phyloP scores from a whole-genome alignment of 2,113 vertebrate species.

The Nibea coibor region DNA sequence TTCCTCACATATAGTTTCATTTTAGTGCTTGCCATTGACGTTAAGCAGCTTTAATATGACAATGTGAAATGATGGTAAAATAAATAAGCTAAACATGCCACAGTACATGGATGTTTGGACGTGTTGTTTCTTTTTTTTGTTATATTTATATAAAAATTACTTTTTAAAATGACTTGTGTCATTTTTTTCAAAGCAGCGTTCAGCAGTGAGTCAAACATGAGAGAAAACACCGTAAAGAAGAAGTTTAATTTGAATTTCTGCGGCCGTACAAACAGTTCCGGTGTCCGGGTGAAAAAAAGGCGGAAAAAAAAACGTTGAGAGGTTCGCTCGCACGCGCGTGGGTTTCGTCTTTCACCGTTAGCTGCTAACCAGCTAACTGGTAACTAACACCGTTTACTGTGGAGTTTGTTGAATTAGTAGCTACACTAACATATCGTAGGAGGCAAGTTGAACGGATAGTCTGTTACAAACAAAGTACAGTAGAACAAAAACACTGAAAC shows the following conservation, averaged over 20 bases:
- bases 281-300: background rate
- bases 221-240: too few species aligned
- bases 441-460: too few species aligned
- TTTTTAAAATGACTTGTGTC: background rate
- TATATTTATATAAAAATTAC: too few species aligned
- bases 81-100: background rate
- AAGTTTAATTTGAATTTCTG: too few species aligned
- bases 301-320: background rate
- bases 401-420: too few species aligned
- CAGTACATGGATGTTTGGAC: too few species aligned
- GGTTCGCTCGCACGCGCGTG: background rate
- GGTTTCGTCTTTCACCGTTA: background rate
- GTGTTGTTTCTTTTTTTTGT: too few species aligned
- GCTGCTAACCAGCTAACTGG: background rate
- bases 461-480: background rate
- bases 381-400: conserved; percentile 8
- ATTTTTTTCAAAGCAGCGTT: background rate
- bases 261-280: conserved; percentile 20
- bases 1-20: background rate
- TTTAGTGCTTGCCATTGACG: too few species aligned
- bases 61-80: background rate
- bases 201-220: background rate
- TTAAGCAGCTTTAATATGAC: background rate
- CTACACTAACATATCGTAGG: background rate
- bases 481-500: background rate